A percentile compares a stretch with the other conserved stretches of the same genome.
Evolutionary conservation across 2,888 invertebrate species (phyloP).

Genomic region (Hirtodrosophila alboralis): DNA sequence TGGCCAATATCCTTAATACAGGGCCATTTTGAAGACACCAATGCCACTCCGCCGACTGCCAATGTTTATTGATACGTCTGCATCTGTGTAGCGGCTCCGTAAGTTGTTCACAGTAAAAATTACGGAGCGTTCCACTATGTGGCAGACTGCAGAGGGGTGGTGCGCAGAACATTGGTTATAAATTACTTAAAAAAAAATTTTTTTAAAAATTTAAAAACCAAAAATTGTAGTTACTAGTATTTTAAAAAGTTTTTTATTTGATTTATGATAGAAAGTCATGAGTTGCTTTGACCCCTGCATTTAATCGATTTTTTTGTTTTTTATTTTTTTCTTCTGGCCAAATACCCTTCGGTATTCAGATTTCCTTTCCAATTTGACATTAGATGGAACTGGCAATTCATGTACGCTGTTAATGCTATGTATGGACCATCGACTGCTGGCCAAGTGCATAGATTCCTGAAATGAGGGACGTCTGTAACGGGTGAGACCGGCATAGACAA

Average conservation of each 20-base stretch:
- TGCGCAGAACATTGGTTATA: constrained; percentile 27
- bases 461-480: constrained; percentile 19
- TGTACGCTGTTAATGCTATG: constrained; percentile 20
- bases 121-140: background rate
- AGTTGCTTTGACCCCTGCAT: constrained; percentile 2
- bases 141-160: constrained; percentile 28
- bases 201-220: constrained; percentile 6
- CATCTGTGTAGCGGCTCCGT: constrained; percentile 15
- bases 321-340: background rate
- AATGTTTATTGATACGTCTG: background rate
- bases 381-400: too few relatives aligned
- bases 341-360: constrained; percentile 24
- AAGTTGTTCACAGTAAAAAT: constrained; percentile 11
- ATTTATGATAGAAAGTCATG: constrained; percentile 12
- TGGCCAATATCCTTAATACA: constrained; percentile 21
- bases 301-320: background rate
- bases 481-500: background rate
- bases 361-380: background rate
- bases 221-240: background rate
- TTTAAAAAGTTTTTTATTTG: constrained; percentile 7
- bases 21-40: constrained; percentile 39
- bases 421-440: constrained; percentile 3
- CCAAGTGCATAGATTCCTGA: accelerated
- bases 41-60: constrained; percentile 18
- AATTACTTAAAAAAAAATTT: constrained; percentile 2